Conservation (phyloP, 1,140 invertebrate genomes). For the Philopotamus ludificatus region DNA sequence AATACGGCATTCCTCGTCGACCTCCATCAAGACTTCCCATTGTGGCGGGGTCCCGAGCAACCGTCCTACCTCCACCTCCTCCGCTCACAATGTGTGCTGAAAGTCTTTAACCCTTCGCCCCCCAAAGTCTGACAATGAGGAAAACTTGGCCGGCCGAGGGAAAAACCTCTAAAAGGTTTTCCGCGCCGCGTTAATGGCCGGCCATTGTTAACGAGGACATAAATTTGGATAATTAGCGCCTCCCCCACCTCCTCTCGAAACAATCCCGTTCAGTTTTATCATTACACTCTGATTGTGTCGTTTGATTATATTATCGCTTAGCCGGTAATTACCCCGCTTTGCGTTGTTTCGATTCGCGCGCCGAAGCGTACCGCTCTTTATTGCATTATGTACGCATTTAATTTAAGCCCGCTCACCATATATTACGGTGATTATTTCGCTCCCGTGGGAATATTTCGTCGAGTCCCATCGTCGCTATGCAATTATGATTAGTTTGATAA, state of each 20-base stretch:
- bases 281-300: not conserved
- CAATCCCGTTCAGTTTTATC: not conserved
- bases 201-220: slow-evolving; percentile 19
- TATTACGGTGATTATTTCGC: too few relatives aligned
- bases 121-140: slow-evolving; percentile 13
- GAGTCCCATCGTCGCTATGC: too few relatives aligned
- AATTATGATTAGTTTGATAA: too few relatives aligned
- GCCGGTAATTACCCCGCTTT: not conserved
- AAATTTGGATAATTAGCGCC: slow-evolving; percentile 20
- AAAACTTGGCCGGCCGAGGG: slow-evolving; percentile 7
- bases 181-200: slow-evolving; percentile 11
- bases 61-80: not conserved
- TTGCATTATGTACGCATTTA: too few relatives aligned
- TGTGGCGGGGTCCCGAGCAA: slow-evolving; percentile 1
- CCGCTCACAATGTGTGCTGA: slow-evolving; percentile 5
- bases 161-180: slow-evolving; percentile 5
- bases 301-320: not conserved
- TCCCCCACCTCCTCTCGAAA: not conserved
- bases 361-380: too few relatives aligned
- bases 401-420: too few relatives aligned
- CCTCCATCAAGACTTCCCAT: slow-evolving; percentile 14
- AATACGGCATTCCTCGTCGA: slow-evolving; percentile 13
- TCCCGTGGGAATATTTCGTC: too few relatives aligned
- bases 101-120: slow-evolving; percentile 23
- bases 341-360: too few relatives aligned